Base-by-base conservation (phyloP, 2,888 invertebrate species). In the Cordilura impudica region DNA sequence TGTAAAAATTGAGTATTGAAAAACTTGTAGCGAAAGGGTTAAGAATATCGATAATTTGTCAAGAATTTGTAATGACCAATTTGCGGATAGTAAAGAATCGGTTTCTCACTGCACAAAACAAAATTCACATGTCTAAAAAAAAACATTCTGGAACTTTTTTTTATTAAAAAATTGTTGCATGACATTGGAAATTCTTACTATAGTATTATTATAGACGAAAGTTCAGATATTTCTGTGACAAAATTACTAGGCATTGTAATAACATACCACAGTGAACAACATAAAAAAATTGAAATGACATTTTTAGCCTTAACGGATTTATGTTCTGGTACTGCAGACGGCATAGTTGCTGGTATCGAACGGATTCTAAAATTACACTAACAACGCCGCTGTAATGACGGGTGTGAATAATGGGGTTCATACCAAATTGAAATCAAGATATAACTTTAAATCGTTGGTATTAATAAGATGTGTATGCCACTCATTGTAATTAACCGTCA, bases 121-220 rank as follows among this genome's bases (percentile, higher is more conserved):
- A 70, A 70, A 51, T 75, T 67, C 53, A 69, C 63, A 12, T 14
- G 23, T n/a, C 53, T 75, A 16, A 66, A 51, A 35, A 73, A 21
- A 56, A 66, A 66, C 26, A 23, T 75, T 43, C 43, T 73, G 23
- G 47, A 10, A 56, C 65, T 18, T 19, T 54, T 54, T 75, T 75
- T 45, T n/a, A 67, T 75, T 35, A 54, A 69, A 61, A 69, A 69
- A n/a, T 23, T 75, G 2, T 35, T 67, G 35, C 7, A 2, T 12
- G 75, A 69, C 29, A 67, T 75, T 23, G 31, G 31, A 5, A 35
- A 67, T 14, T 69, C 69, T n/a, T 69, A 69, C 39, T 75, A 45
- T 19, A 75, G 69, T 69, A 19, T 75, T n/a, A 54, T 61, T 16
- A 54, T 69, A 14, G 54, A 75, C 18, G 75, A 75, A 56, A 54